phyloP scores from a whole-genome alignment of 2,113 vertebrate species.

The Paramormyrops kingsleyae region DNA sequence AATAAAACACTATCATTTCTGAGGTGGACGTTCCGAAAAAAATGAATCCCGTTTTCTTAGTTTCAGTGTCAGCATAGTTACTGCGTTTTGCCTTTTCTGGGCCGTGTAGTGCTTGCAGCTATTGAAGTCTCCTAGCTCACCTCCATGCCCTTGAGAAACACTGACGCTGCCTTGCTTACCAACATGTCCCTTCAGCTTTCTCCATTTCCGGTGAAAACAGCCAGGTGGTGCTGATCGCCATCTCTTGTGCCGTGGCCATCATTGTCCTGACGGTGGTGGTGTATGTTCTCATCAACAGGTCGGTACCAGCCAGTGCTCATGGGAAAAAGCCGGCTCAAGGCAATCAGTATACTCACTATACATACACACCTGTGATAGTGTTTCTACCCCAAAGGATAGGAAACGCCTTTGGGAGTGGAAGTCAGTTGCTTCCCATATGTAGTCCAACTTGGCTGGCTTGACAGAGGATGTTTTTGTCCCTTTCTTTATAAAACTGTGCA shows the following conservation, averaged over 20 bases:
- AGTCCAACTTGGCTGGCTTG: conserved; percentile 22
- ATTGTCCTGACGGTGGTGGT: conserved; percentile 88
- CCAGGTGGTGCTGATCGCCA: conserved; percentile 90
- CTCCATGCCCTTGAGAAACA: neutral
- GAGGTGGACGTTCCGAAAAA: neutral
- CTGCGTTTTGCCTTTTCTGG: neutral
- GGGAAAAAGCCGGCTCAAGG: neutral
- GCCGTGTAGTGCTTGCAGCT: neutral
- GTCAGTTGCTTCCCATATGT: conserved; percentile 25
- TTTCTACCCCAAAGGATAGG: neutral
- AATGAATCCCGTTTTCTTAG: neutral
- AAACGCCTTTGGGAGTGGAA: neutral
- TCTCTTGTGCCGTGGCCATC: conserved; percentile 85
- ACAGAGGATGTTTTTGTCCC: conserved; percentile 22
- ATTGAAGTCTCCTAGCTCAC: too few relatives aligned
- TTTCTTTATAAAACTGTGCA: conserved; percentile 28
- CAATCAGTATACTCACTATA: neutral
- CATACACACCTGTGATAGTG: neutral
- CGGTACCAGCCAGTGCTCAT: conserved; percentile 41
- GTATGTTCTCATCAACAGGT: conserved; percentile 91
- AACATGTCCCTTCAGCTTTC: conserved; percentile 71
- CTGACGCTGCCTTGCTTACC: conserved; percentile 20
- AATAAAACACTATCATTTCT: neutral
- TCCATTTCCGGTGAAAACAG: conserved; percentile 95
- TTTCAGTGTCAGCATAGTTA: neutral